Evolutionary conservation across 1,140 invertebrate genomes (phyloP).

Genomic region (Mya arenaria): DNA sequence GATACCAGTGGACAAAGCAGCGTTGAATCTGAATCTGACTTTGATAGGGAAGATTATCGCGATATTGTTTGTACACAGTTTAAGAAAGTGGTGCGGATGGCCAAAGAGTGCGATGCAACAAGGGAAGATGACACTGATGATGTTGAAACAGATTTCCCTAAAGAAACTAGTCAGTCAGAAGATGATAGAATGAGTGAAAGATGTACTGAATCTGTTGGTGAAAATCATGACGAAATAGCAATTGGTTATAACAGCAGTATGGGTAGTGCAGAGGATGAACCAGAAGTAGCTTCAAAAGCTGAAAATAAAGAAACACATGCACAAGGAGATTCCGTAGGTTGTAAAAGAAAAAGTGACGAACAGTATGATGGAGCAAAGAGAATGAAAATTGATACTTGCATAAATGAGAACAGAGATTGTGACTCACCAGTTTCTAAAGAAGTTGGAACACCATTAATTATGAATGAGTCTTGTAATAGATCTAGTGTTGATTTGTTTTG

Average conservation of each 20-base stretch:
- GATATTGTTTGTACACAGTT: slow-evolving; percentile 43
- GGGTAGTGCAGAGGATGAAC: no score
- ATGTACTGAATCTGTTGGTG: no score
- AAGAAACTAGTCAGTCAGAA: no score
- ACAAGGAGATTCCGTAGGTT: neutral
- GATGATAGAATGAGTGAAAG: no score
- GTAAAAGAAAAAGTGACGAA: neutral
- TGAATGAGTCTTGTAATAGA: neutral
- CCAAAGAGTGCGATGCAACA: no score
- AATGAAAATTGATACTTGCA: neutral
- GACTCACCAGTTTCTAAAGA: neutral
- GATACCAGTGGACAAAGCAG: neutral
- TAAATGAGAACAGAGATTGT: neutral
- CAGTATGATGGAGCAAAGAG: neutral
- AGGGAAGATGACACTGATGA: neutral
- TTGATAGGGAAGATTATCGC: slow-evolving; percentile 16
- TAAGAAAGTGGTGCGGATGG: slow-evolving; percentile 12
- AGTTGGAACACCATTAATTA: neutral
- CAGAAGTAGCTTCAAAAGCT: no score
- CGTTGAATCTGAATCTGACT: slow-evolving; percentile 7
- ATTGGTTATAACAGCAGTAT: no score
- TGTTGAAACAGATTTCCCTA: neutral
- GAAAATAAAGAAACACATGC: neutral
- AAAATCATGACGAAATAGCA: no score
- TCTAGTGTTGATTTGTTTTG: slow-evolving; percentile 56